Evolutionary conservation across 2,113 vertebrate genomes (phyloP).

Genomic region (Acanthochromis polyacanthus): DNA sequence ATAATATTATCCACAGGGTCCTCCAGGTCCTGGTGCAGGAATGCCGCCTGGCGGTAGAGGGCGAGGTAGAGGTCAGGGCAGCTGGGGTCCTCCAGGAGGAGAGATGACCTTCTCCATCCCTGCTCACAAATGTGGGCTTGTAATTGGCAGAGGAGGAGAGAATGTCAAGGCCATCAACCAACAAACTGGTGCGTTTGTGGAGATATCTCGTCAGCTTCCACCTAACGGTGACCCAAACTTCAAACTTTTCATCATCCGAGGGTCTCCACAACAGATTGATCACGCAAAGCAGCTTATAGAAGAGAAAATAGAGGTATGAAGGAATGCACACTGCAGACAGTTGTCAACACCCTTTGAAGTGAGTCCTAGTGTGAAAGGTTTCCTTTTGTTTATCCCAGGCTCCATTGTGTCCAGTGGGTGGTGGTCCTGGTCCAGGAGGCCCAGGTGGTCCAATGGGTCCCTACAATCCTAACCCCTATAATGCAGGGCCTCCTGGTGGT

Average conservation of each 20-base stretch:
- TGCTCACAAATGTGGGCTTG: slow-evolving; percentile 95
- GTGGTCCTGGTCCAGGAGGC: slow-evolving; percentile 87
- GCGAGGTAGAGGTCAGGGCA: slow-evolving; percentile 89
- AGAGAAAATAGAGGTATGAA: slow-evolving; percentile 92
- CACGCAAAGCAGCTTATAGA: slow-evolving; percentile 96
- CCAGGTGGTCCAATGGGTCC: slow-evolving; percentile 92
- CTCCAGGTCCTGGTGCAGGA: slow-evolving; percentile 87
- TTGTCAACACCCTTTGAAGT: no score
- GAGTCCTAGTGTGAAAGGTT: background rate
- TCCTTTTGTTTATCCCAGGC: slow-evolving; percentile 74
- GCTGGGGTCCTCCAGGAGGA: slow-evolving; percentile 92
- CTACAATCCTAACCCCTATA: slow-evolving; percentile 92
- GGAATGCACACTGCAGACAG: no score
- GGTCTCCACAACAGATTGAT: slow-evolving; percentile 93
- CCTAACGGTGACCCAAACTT: slow-evolving; percentile 95
- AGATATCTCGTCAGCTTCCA: slow-evolving; percentile 92
- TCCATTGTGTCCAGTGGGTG: slow-evolving; percentile 91
- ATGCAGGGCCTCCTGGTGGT: slow-evolving; percentile 90
- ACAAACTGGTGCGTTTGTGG: slow-evolving; percentile 93
- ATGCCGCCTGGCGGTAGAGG: slow-evolving; percentile 91
- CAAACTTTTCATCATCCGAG: slow-evolving; percentile 92
- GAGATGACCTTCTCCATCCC: slow-evolving; percentile 95
- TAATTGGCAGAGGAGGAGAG: slow-evolving; percentile 93
- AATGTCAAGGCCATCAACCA: slow-evolving; percentile 96
- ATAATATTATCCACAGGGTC: slow-evolving; percentile 78